Conservation (phyloP, 2,797 vertebrate genomes). For the Loriculus beryllinus region DNA sequence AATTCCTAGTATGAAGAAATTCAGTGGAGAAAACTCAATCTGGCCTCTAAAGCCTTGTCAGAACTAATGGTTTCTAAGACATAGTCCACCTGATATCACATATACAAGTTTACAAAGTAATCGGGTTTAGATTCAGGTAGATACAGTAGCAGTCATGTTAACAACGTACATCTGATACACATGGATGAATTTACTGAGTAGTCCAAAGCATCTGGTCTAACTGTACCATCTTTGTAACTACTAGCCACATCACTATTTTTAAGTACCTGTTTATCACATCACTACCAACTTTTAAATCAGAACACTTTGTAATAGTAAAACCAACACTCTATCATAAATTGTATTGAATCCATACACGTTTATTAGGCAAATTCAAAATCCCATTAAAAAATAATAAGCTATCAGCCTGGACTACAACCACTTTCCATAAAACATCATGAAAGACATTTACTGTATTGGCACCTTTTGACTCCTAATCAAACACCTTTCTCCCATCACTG, state of each 20-base stretch:
- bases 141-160: background rate
- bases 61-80: background rate
- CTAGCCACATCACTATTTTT: background rate
- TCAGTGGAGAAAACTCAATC: background rate
- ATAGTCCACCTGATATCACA: background rate
- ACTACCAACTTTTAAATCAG: background rate
- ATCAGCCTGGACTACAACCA: background rate
- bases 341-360: background rate
- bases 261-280: background rate
- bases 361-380: background rate
- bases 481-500: background rate
- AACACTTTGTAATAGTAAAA: background rate
- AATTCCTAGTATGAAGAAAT: background rate
- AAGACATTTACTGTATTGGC: background rate
- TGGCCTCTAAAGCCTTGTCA: background rate
- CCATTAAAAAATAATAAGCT: background rate
- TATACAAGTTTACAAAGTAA: background rate
- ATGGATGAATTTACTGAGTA: background rate
- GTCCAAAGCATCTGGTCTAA: background rate
- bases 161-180: background rate
- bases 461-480: slow-evolving; percentile 2
- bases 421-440: slow-evolving; percentile 36
- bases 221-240: background rate
- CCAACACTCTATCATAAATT: background rate
- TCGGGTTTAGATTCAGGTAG: background rate